Conservation (phyloP, 2,888 invertebrate species). For the Dendrolimus houi region DNA sequence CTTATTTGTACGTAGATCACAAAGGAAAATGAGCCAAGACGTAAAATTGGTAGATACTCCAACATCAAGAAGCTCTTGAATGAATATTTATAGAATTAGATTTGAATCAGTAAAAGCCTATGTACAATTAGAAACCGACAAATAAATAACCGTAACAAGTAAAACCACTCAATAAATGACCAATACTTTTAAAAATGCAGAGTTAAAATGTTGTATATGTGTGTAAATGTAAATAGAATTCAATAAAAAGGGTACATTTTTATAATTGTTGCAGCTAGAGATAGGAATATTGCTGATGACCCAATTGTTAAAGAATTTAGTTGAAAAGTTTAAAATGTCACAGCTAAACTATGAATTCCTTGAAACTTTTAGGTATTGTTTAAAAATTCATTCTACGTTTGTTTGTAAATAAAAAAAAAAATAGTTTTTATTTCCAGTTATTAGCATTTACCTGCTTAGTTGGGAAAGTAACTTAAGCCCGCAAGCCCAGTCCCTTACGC, state of each 20-base stretch:
- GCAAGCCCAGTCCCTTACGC: constrained; percentile 55
- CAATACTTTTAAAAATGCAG: no score
- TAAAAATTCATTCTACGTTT: not conserved
- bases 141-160: no score
- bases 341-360: not conserved
- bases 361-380: not conserved
- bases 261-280: no score
- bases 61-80: not conserved
- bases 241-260: no score
- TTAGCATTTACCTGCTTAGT: constrained; percentile 1
- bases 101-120: not conserved
- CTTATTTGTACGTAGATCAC: not conserved
- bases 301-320: no score
- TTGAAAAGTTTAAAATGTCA: not conserved
- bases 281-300: no score
- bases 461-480: constrained; percentile 4
- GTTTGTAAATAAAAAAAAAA: not conserved
- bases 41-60: not conserved
- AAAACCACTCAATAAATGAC: no score
- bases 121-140: no score
- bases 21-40: not conserved
- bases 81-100: not conserved
- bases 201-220: no score
- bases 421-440: not conserved
- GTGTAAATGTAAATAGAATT: no score